These are phyloP conservation scores for Pycnomerus fuliginosus DNA, from an alignment of 2,888 invertebrate species.

Conservation along the genomic window DNA sequence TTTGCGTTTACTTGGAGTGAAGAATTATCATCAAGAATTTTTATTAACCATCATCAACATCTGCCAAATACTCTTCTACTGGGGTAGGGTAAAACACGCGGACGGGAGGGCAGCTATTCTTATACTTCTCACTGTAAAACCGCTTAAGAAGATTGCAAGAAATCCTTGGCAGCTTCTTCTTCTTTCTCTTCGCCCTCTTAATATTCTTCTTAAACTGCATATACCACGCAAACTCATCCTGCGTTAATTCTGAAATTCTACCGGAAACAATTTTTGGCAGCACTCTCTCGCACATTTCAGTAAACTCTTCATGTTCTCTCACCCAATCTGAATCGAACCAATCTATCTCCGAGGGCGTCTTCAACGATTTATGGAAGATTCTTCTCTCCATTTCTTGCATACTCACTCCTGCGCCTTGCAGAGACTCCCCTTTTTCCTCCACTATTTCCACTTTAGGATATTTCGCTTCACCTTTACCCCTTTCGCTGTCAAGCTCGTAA, in stretches of 20 bases:
- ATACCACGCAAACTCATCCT: too few relatives aligned
- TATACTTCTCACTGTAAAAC: slow-evolving; percentile 13
- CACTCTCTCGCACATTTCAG: not conserved
- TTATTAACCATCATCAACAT: not conserved
- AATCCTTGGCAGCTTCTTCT: slow-evolving; percentile 15
- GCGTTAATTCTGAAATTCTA: too few relatives aligned
- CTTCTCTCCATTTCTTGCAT: slow-evolving; percentile 33
- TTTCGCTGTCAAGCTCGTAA: slow-evolving; percentile 31
- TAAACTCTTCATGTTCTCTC: slow-evolving; percentile 16
- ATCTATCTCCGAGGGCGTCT: slow-evolving; percentile 26
- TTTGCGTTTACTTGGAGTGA: too few relatives aligned
- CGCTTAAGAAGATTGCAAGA: slow-evolving; percentile 14
- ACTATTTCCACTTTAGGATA: slow-evolving; percentile 7
- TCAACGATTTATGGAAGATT: slow-evolving; percentile 38
- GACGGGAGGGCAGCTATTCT: slow-evolving; percentile 15
- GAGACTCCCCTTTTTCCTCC: slow-evolving; percentile 11
- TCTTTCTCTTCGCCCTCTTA: slow-evolving; percentile 15
- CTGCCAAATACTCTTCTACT: slow-evolving; percentile 1
- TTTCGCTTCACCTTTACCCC: slow-evolving; percentile 36
- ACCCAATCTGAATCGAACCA: slow-evolving; percentile 19
- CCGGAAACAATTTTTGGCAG: slow-evolving; percentile 2
- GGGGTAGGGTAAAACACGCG: slow-evolving; percentile 4
- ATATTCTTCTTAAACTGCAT: slow-evolving; percentile 16
- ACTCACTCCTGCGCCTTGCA: slow-evolving; percentile 15
- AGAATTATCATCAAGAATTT: too few relatives aligned